Base-by-base conservation (phyloP, 1,140 invertebrate genomes). In the Drosophila repletoides region DNA sequence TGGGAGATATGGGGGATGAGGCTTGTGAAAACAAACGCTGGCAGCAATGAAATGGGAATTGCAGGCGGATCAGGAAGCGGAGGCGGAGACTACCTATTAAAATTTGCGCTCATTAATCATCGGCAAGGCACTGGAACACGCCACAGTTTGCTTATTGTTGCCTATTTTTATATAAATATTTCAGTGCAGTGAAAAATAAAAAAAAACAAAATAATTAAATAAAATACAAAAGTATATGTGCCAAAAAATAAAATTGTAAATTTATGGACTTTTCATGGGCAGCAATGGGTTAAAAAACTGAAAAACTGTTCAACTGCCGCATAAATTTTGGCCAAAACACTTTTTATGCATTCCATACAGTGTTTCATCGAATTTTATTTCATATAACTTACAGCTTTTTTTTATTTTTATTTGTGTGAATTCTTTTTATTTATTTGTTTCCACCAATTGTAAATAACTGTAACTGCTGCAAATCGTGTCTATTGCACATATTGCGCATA, bases 71-170 rank as follows among this genome's bases (percentile, higher is more conserved):
- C 40, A 48, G 21, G 5, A 31, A 65, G 33, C 33, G 48, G 41
- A 24, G 31, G 34, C 74, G 79, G 66, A 84, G 80, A 79, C 74
- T 72, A 79, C 80, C 79, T 84, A 84, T 84, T 84, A 84, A 84
- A 84, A 86, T 86, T 74, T 84, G 55, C 75, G 69, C 79, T 84
- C 79, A 84, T 84, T 84, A 84, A 84, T 84, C 79, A 84, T 84
- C 68, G 68, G 58, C 59, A 38, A 59, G 40, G 79, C 14, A 34
- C n/a, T n/a, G n/a, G n/a, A n/a, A n/a, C n/a, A 21, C 38, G 45
- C 19, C 17, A 9, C 28, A 28, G 12, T 59, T 53, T 33, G 33
- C 29, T 46, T 36, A 31, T 59, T 69, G 49, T 77, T 72, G 41
- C 53, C 70, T 86, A 65, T 86, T 84, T 84, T 79, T 67, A 51